Conservation (phyloP, 1,140 invertebrate genomes). For the Platyscapa corneri region DNA sequence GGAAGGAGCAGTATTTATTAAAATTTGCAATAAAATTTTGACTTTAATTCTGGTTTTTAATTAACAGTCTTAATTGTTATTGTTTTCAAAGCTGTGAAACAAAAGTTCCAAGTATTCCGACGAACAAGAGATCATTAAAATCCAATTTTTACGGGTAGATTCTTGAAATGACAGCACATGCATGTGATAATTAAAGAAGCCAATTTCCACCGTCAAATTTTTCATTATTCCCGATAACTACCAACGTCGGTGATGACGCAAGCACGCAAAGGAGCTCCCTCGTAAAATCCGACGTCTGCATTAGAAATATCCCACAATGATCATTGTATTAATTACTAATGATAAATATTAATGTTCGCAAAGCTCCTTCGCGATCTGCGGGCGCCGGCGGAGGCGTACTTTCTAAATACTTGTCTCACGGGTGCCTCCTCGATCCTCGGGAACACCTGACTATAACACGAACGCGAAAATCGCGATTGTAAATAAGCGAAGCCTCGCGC, state of each 20-base stretch:
- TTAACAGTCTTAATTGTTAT: neutral
- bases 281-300: neutral
- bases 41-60: neutral
- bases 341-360: slow-evolving; percentile 29
- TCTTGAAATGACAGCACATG: neutral
- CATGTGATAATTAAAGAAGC: neutral
- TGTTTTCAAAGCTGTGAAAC: neutral
- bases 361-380: neutral
- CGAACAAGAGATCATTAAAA: neutral
- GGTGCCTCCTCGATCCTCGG: neutral
- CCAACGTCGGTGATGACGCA: no score
- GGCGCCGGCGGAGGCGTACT: neutral
- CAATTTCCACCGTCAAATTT: neutral
- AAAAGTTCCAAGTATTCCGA: neutral
- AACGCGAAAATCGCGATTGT: neutral
- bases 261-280: neutral
- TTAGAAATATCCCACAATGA: neutral
- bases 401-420: neutral
- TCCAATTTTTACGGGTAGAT: neutral
- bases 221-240: no score
- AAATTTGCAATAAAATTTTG: neutral
- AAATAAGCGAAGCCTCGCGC: neutral
- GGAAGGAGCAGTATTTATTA: no score
- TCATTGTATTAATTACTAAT: neutral
- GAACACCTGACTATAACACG: neutral